Conservation (phyloP, 2,888 invertebrate species). For the Notodonta ziczac region DNA sequence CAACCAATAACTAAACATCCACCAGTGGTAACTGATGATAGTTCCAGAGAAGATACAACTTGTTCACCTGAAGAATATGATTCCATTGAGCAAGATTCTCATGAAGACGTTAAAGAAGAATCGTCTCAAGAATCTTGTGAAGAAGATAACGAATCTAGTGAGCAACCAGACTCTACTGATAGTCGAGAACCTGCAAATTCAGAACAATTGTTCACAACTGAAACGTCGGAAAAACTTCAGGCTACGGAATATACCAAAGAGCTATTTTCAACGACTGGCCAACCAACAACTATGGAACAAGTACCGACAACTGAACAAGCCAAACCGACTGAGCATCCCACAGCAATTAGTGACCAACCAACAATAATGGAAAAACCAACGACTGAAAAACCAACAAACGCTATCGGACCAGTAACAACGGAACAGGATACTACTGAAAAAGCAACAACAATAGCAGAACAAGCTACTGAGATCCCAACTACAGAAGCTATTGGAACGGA, state of each 20-base stretch:
- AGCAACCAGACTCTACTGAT: background rate
- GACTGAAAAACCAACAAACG: conserved; percentile 5
- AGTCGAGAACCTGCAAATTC: background rate
- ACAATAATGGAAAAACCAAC: background rate
- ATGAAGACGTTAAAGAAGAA: background rate
- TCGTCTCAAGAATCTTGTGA: background rate
- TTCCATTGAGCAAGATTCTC: background rate
- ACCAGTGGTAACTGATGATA: too few species aligned
- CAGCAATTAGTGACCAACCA: background rate
- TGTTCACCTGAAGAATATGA: background rate
- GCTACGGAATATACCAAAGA: background rate
- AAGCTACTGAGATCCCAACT: background rate
- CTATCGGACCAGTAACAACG: background rate
- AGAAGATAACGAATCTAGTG: background rate
- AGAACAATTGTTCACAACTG: background rate
- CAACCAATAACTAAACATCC: too few species aligned
- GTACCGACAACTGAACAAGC: conserved; percentile 11
- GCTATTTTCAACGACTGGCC: background rate
- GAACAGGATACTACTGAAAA: background rate
- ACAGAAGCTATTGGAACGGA: conserved; percentile 2
- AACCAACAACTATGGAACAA: background rate
- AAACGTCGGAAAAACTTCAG: background rate
- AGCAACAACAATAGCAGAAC: background rate
- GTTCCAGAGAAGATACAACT: background rate
- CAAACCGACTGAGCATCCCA: too few species aligned